Evolutionary conservation across 2,113 vertebrate genomes (phyloP).

Genomic region (Lota lota): DNA sequence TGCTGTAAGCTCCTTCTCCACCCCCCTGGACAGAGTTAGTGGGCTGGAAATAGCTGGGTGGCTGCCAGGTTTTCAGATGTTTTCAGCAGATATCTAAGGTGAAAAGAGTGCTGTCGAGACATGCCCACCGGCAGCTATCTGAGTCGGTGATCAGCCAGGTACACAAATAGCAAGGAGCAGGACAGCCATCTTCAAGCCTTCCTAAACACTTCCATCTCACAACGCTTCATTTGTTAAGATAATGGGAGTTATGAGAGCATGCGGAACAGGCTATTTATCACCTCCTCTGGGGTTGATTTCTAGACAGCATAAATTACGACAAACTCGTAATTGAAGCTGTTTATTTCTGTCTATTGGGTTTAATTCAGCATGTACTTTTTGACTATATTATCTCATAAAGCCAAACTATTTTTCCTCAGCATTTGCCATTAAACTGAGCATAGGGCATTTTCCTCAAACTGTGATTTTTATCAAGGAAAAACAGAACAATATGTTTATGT

Average conservation of each 20-base stretch:
- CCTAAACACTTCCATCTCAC: conserved; percentile 20
- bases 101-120: conserved; percentile 51
- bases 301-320: too few relatives aligned
- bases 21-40: conserved; percentile 49
- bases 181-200: conserved; percentile 25
- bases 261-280: too few relatives aligned
- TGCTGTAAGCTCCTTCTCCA: conserved; percentile 22
- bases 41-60: conserved; percentile 49
- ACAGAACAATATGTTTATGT: too few relatives aligned
- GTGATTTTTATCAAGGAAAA: too few relatives aligned
- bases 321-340: too few relatives aligned
- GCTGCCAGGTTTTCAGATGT: conserved; percentile 68
- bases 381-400: too few relatives aligned
- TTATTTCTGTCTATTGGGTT: too few relatives aligned
- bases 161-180: conserved; percentile 39
- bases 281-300: too few relatives aligned
- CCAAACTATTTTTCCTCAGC: too few relatives aligned
- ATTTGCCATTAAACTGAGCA: too few relatives aligned
- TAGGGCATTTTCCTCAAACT: too few relatives aligned
- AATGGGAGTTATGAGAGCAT: neutral
- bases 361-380: too few relatives aligned
- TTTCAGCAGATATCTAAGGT: conserved; percentile 44
- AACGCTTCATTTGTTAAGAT: conserved; percentile 12
- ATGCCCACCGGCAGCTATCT: conserved; percentile 53
- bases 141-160: conserved; percentile 43